Percentiles rank a stretch among this genome's conserved stretches.
Conservation (phyloP, 2,113 vertebrate species). For the Rhinopomastus cyanomelas region DNA sequence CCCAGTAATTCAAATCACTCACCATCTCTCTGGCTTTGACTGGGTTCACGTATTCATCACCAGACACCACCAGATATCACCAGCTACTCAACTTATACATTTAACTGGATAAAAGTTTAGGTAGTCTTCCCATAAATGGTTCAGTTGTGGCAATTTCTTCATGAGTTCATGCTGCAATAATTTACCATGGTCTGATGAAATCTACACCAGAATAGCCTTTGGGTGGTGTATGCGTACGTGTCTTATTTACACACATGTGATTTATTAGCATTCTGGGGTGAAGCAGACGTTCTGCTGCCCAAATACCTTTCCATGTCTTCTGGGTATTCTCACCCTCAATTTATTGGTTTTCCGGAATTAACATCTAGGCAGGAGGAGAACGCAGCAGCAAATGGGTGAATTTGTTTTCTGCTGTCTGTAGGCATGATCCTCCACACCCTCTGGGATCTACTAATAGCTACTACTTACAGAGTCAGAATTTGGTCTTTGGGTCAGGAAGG, state of each 20-base stretch:
- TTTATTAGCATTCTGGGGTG: background rate
- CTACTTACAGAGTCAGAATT: background rate
- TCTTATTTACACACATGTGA: background rate
- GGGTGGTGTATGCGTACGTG: fast-evolving
- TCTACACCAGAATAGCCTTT: background rate
- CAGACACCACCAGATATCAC: background rate
- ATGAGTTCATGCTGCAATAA: background rate
- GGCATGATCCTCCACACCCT: background rate
- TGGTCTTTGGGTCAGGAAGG: background rate
- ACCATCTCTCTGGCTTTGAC: background rate
- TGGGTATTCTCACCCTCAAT: background rate
- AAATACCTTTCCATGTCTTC: background rate
- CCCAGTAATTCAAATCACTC: background rate
- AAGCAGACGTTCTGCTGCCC: background rate
- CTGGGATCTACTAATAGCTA: background rate
- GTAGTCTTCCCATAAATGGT: background rate
- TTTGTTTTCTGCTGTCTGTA: background rate
- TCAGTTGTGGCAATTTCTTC: background rate
- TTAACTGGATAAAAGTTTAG: background rate
- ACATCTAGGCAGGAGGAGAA: background rate
- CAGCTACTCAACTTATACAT: background rate
- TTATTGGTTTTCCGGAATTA: background rate
- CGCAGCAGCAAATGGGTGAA: background rate
- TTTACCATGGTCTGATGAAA: background rate
- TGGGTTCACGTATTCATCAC: fast-evolving